Evolutionary conservation across 1,140 invertebrate species (phyloP).

Genomic region (Ceratina calcarata): DNA sequence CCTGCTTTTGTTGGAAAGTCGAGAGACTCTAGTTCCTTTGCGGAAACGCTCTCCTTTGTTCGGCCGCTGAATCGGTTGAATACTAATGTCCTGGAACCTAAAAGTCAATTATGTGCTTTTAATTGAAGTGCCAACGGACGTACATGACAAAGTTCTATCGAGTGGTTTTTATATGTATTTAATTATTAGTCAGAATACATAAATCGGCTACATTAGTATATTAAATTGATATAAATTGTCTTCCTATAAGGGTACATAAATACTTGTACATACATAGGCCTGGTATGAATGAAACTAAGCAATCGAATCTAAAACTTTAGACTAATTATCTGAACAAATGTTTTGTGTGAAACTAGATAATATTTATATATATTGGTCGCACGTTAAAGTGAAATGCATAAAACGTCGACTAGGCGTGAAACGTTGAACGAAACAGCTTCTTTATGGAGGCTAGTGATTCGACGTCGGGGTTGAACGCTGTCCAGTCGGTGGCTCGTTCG

Average conservation of each 20-base stretch:
- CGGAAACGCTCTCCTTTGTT: background rate
- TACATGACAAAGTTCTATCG: background rate
- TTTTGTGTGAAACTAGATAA: too few species aligned
- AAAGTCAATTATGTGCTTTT: background rate
- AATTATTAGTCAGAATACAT: too few species aligned
- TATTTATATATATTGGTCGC: too few species aligned
- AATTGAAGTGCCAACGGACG: background rate
- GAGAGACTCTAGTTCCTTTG: background rate
- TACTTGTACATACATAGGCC: too few species aligned
- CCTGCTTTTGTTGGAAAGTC: background rate
- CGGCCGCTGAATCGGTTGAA: background rate
- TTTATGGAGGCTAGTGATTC: constrained; percentile 53
- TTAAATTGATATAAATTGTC: too few species aligned
- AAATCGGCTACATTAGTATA: too few species aligned
- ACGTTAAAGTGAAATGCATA: background rate
- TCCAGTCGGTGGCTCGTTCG: constrained; percentile 27
- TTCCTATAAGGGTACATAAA: too few species aligned
- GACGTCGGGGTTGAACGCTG: constrained; percentile 33
- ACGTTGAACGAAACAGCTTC: constrained; percentile 29
- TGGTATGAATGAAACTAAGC: too few species aligned
- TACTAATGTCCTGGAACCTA: background rate
- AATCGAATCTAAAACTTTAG: too few species aligned
- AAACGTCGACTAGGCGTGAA: background rate
- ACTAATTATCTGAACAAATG: too few species aligned
- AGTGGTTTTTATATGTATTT: background rate